Base-by-base conservation (phyloP, 2,888 invertebrate genomes). In the Synanthedon vespiformis region DNA sequence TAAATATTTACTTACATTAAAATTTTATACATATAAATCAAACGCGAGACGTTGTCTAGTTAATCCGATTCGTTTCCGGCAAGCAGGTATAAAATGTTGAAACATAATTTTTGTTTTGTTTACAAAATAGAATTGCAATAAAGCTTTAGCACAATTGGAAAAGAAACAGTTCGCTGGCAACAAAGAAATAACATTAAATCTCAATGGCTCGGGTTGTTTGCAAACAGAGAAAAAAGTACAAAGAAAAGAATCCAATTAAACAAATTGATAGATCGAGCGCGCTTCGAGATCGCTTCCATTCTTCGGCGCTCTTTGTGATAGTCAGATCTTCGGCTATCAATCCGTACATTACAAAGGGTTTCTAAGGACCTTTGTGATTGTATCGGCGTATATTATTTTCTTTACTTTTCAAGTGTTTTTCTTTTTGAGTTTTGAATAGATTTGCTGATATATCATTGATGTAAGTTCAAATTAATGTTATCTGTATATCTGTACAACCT, bases 191-290 rank as follows among this genome's bases (percentile, higher is more conserved):
- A 74, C 74, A 75, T 74, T 71, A 67, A 76, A 75, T 71, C 74
- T 74, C 76, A 74, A 77, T 72, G 72, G 72, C 68, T 73, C 62
- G 62, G 67, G 59, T 59, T 66, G 74, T 70, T 77, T 72, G 70
- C 75, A 72, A 74, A 72, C 61, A 65, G 60, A 70, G 73, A 74
- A 70, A 71, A 77, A 75, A 72, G 70, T 68, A 72, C 74, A 81
- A 78, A 80, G 80, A 70, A 72, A 74, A 70, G 77, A 80, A 80
- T 82, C 76, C 80, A 82, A 82, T 82, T 81, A 81, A 81, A 82
- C 78, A 79, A 82, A 82, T 82, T 82, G 81, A 80, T 80, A 74
- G 81, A 80, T 82, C 72, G 72, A 48, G 63, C 68, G 56, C 61
- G 61, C 70, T 68, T 58, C 59, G 60, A 60, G 66, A 70, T 69